A percentile compares a stretch with the other conserved stretches of the same genome.
phyloP scores from a whole-genome alignment of 2,113 vertebrate genomes.

The Ranitomeya variabilis region DNA sequence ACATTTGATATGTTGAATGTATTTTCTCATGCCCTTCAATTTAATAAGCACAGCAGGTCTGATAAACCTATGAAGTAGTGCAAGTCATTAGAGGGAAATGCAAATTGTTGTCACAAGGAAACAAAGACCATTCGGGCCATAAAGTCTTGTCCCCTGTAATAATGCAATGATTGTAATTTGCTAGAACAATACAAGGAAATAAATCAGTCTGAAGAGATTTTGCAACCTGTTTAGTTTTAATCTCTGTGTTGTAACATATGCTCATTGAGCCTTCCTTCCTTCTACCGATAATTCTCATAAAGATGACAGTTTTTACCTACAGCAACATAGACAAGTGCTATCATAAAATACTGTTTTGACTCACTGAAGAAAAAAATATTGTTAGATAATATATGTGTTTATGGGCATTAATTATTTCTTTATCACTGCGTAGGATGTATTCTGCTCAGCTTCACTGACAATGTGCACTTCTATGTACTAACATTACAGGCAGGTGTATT shows the following conservation, averaged over 20 bases:
- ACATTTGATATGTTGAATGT: neutral
- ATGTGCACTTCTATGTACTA: neutral
- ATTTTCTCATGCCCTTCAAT: conserved; percentile 12
- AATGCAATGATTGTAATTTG: neutral
- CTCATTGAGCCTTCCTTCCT: neutral
- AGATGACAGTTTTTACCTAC: conserved; percentile 15
- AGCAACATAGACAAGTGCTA: neutral
- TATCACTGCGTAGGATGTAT: neutral
- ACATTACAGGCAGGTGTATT: neutral
- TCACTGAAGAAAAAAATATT: neutral
- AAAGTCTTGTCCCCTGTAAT: conserved; percentile 30
- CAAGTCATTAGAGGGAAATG: conserved; percentile 31
- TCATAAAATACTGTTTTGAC: neutral
- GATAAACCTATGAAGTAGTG: neutral
- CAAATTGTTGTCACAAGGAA: conserved; percentile 13
- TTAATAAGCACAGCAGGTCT: conserved; percentile 9
- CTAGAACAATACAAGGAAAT: conserved; percentile 31
- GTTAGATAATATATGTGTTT: neutral
- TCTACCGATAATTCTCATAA: neutral
- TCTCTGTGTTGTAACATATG: conserved; percentile 20
- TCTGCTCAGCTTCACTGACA: neutral
- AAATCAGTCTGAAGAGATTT: conserved; percentile 34
- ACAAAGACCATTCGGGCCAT: conserved; percentile 1
- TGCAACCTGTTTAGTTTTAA: conserved; percentile 24
- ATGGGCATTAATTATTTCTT: neutral